phyloP scores from a whole-genome alignment of 2,797 vertebrate species.

The Rhinichthys osculus region DNA sequence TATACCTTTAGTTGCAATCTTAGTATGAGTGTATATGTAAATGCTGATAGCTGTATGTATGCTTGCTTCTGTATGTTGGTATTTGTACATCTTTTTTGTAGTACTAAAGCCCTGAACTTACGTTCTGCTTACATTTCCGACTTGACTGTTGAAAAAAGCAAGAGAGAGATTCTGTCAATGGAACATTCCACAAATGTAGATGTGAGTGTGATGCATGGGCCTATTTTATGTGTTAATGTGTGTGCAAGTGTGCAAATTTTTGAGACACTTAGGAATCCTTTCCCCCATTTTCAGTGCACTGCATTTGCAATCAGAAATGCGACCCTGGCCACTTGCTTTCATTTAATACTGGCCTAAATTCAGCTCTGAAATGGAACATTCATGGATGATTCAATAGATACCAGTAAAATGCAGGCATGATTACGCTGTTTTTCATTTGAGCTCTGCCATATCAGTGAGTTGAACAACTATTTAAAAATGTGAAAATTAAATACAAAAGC shows the following conservation, averaged over 20 bases:
- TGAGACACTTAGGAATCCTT: constrained; percentile 64
- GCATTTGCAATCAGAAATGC: constrained; percentile 55
- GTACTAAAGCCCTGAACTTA: constrained; percentile 32
- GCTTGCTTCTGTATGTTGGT: constrained; percentile 29
- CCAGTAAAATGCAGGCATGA: constrained; percentile 1
- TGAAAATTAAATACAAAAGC: constrained; percentile 16
- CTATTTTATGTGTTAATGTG: constrained; percentile 68
- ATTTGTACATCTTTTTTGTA: constrained; percentile 40
- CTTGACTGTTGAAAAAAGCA: constrained; percentile 18
- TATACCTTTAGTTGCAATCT: constrained; percentile 44
- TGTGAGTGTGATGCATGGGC: constrained; percentile 61
- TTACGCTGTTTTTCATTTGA: constrained; percentile 2
- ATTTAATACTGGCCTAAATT: constrained; percentile 63
- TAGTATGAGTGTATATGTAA: constrained; percentile 57
- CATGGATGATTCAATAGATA: constrained; percentile 49
- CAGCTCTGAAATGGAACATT: constrained; percentile 55
- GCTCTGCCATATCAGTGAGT: constrained; percentile 25
- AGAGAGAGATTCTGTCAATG: constrained; percentile 55
- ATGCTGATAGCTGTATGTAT: constrained; percentile 49
- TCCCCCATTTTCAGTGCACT: constrained; percentile 55
- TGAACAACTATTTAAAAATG: constrained; percentile 12
- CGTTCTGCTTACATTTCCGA: constrained; percentile 1
- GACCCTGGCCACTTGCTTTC: constrained; percentile 58
- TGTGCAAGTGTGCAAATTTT: constrained; percentile 73
- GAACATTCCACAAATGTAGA: constrained; percentile 56